Conservation (phyloP, 2,797 vertebrate species). For the Sebastes oblongus region DNA sequence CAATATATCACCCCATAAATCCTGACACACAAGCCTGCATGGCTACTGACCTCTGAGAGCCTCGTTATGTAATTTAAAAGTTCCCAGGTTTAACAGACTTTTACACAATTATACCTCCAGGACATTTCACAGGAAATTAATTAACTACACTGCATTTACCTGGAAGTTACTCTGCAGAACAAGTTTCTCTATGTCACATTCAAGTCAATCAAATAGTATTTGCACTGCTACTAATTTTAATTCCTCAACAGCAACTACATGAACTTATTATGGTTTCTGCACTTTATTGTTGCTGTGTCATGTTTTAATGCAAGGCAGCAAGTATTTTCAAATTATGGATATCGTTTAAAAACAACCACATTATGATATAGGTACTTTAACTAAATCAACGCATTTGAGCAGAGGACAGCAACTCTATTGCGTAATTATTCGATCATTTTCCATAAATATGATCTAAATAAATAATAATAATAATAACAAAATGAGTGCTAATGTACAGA, state of each 20-base stretch:
- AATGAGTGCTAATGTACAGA: too few species aligned
- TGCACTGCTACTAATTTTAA: too few species aligned
- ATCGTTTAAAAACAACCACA: neutral
- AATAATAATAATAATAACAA: too few species aligned
- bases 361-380: neutral
- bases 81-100: neutral
- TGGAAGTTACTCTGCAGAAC: neutral
- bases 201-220: neutral
- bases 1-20: conserved; percentile 11
- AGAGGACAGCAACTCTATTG: neutral
- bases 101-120: neutral
- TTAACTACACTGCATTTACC: neutral
- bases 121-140: neutral
- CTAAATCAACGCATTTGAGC: neutral
- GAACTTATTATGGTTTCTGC: neutral
- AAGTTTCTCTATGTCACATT: neutral
- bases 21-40: neutral
- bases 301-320: neutral
- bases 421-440: neutral
- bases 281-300: neutral
- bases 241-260: neutral
- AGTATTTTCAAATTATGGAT: neutral
- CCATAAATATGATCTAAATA: neutral
- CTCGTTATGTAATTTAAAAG: neutral
- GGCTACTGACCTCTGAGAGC: neutral